phyloP scores from a whole-genome alignment of 2,797 vertebrate genomes.

The Hyperoplus lanceolatus region DNA sequence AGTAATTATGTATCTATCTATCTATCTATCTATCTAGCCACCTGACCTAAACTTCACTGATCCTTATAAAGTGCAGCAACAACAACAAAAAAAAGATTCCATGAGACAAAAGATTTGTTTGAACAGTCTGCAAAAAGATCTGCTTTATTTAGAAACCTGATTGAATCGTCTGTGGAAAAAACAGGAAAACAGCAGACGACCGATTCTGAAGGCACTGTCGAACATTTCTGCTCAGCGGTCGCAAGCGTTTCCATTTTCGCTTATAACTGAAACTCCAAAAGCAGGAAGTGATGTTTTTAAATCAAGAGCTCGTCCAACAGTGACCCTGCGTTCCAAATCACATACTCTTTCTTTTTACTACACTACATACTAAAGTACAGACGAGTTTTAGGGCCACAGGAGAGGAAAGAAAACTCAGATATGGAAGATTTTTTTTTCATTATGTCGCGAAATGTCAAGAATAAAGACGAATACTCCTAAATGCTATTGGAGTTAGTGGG shows the following conservation, averaged over 20 bases:
- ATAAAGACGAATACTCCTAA: no score
- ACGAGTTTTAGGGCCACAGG: no score
- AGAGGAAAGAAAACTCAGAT: neutral
- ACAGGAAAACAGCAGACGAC: slow-evolving; percentile 46
- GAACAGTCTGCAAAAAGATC: slow-evolving; percentile 57
- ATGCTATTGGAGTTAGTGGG: no score
- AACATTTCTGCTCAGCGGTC: slow-evolving; percentile 75
- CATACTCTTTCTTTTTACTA: no score
- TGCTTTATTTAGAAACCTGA: slow-evolving; percentile 74
- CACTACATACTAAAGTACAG: no score
- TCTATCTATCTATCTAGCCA: no score
- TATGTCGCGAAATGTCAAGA: no score
- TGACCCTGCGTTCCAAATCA: no score
- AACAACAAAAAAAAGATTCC: neutral
- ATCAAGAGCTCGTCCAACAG: slow-evolving; percentile 62
- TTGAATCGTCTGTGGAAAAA: slow-evolving; percentile 26
- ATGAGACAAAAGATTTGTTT: neutral
- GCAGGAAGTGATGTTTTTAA: slow-evolving; percentile 43
- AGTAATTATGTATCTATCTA: no score
- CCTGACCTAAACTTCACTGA: no score
- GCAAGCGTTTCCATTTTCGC: slow-evolving; percentile 3
- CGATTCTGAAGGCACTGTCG: slow-evolving; percentile 80
- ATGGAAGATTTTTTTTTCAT: neutral
- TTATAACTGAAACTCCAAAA: slow-evolving; percentile 56
- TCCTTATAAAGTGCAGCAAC: no score